Base-by-base conservation (phyloP, 2,888 invertebrate species). In the Molorchus minor region DNA sequence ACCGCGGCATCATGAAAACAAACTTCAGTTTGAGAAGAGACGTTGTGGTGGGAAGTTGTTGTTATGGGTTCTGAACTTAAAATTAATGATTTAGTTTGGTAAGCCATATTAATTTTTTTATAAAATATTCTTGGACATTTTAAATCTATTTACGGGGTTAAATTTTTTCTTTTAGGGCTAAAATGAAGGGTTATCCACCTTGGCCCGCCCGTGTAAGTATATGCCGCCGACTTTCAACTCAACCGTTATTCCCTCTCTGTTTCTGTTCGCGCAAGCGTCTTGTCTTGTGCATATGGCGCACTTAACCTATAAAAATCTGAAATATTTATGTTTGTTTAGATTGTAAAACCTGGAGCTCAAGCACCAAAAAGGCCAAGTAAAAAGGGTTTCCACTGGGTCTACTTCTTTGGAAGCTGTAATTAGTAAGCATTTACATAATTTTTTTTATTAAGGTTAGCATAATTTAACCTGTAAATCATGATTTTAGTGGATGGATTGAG, bases 171-270 rank as follows among this genome's bases (percentile, higher is more conserved):
- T 87, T 71, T 87, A 97, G 96, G 96, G 96, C 96, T 58, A 96
- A 96, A 87, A 95, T 97, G 95, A 96, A 95, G 86, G 94, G 95
- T 72, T 96, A 94, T 84, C 92, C 94, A 70, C 93, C 95, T 67
- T 97, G 97, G 97, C 96, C 97, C 65, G 96, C 94, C 83, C 92
- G 93, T 88, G 96, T 96, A 88, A 91, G 93, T 88, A 79, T 74
- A 64, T 69, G 66, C 64, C 60, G 61, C 66, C 71, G 69, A 62
- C 30, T 53, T 75, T 72, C 75, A 74, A 75, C 71, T 73, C 79
- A 79, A 81, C 82, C 79, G 81, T 81, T 81, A 79, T 74, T 77
- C 74, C 74, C 77, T 71, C 73, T 75, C 76, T 56, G 65, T 53
- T 56, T 75, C 76, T 56, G 65, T 53, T 56, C 56, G 62, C 64